Conservation (phyloP, 2,888 invertebrate genomes). For the Nudaria mundana region DNA sequence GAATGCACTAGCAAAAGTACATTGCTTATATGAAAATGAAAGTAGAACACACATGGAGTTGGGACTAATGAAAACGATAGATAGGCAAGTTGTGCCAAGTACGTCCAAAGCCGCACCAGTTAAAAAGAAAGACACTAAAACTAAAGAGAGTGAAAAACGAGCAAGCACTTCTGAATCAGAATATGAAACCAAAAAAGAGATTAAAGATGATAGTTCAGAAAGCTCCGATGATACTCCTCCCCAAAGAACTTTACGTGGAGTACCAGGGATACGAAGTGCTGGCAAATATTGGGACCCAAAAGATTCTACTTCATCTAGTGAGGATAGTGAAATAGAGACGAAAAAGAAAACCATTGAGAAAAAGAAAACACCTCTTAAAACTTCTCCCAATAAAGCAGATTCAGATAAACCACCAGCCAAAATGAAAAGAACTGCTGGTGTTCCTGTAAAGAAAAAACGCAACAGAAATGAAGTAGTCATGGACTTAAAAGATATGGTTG, state of each 20-base stretch:
- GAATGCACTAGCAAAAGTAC: slow-evolving; percentile 94
- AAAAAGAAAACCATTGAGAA: slow-evolving; percentile 64
- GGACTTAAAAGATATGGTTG: slow-evolving; percentile 93
- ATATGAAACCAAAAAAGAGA: slow-evolving; percentile 66
- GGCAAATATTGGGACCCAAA: slow-evolving; percentile 93
- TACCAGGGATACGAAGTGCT: slow-evolving; percentile 87
- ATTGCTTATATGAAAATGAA: slow-evolving; percentile 95
- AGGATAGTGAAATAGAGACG: slow-evolving; percentile 74
- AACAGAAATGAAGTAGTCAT: slow-evolving; percentile 84
- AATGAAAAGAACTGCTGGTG: slow-evolving; percentile 67
- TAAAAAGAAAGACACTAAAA: slow-evolving; percentile 71
- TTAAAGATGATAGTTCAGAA: slow-evolving; percentile 67
- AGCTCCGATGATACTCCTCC: slow-evolving; percentile 80
- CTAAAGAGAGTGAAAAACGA: slow-evolving; percentile 65
- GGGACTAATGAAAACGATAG: slow-evolving; percentile 76
- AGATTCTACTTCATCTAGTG: slow-evolving; percentile 83
- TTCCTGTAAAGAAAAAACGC: slow-evolving; percentile 77
- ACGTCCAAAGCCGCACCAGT: slow-evolving; percentile 70
- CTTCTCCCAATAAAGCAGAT: slow-evolving; percentile 66
- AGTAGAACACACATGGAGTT: slow-evolving; percentile 86
- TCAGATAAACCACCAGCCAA: slow-evolving; percentile 73
- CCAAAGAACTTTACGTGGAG: slow-evolving; percentile 84
- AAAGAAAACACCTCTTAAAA: slow-evolving; percentile 61
- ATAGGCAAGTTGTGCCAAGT: slow-evolving; percentile 71
- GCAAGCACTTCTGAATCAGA: slow-evolving; percentile 75